A percentile compares a stretch with the other conserved stretches of the same genome.
Evolutionary conservation across 2,113 vertebrate genomes (phyloP).

Genomic region (Pandion haliaetus): DNA sequence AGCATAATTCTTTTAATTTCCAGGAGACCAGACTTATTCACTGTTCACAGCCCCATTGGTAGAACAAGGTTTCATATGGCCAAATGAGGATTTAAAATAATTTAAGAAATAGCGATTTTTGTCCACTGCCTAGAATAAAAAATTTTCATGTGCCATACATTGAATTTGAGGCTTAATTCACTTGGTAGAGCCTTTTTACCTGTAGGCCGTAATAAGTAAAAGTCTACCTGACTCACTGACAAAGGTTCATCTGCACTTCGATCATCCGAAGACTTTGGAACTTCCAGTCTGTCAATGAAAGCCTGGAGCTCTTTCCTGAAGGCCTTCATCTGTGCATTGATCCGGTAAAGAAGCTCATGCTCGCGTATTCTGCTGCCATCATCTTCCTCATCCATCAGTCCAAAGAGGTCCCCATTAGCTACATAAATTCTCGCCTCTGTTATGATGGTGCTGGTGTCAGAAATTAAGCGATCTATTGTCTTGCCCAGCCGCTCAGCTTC

Average conservation of each 20-base stretch:
- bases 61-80: not conserved
- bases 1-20: not conserved
- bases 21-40: not conserved
- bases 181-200: constrained; percentile 59
- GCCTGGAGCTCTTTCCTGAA: constrained; percentile 96
- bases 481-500: constrained; percentile 95
- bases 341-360: constrained; percentile 95
- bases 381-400: constrained; percentile 92
- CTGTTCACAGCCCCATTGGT: not conserved
- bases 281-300: constrained; percentile 95
- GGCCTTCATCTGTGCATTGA: constrained; percentile 97
- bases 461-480: constrained; percentile 94
- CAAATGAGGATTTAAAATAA: not conserved
- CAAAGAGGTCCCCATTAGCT: constrained; percentile 92
- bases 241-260: constrained; percentile 89
- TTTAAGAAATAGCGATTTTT: not conserved
- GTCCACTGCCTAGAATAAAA: not conserved
- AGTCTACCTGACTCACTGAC: constrained; percentile 93
- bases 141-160: not conserved
- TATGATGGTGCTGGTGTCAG: constrained; percentile 97
- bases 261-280: constrained; percentile 92
- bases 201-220: constrained; percentile 73
- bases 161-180: not conserved
- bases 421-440: constrained; percentile 93
- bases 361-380: constrained; percentile 94